Base-by-base conservation (phyloP, 2,113 vertebrate genomes). In the Bubo blakistoni region DNA sequence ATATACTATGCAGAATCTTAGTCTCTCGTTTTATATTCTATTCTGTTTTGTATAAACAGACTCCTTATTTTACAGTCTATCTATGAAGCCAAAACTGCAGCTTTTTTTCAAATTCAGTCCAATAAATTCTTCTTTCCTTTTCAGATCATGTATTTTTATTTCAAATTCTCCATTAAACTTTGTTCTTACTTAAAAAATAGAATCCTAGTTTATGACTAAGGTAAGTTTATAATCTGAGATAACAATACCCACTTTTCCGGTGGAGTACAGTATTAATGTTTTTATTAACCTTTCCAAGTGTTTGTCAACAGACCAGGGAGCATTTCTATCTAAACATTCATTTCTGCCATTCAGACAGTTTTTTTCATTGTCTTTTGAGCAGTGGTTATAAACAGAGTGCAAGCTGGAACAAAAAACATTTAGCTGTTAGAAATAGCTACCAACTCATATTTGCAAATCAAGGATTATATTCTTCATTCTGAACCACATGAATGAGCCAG, bases 71-170 rank as follows among this genome's bases (percentile, higher is more conserved):
- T 89, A 76, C 6, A 52, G 26, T 63, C 16, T 72, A 38, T 25
- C 5, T 80, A 36, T 49, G 14, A 85, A 93, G 58, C 9, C 49
- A 92, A 96, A 86, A 70, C 20, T 76, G 9, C 18, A 86, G 32
- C 1, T 47, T 74, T 90, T 44, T 57, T 79, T 49, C 49, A 95
- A 94, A 42, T 49, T 49, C n/a, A 94, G 80, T 91, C 52, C 6
- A 46, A 70, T 78, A 78, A 96, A 95, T 69, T 67, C 6, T 66
- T 92, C 44, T 55, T 90, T 81, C 42, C 26, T 66, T 54, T 27
- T 92, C 46, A 92, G 42, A 32, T n/a, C 42, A 88, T 90, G 92
- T 92, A 49, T n/a, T 94, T 91, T 95, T 85, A 89, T 88, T 94
- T 93, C 47, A 85, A 93, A 26, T 34, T 42, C 10, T 62, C 40